Conservation (phyloP, 2,113 vertebrate genomes). For the Podarcis cretensis region DNA sequence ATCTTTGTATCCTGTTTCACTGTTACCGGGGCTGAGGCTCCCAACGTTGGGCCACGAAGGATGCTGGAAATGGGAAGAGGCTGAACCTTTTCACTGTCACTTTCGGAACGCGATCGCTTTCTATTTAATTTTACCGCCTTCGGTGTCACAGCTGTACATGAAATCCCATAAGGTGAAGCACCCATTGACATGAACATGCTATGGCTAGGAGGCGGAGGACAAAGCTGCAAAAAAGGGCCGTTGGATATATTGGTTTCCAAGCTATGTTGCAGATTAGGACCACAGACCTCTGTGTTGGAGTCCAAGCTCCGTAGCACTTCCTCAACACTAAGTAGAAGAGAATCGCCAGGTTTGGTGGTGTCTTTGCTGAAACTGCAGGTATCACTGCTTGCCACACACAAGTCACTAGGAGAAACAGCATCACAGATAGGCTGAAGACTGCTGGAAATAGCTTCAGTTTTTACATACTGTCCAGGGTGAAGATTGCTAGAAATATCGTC, state of each 20-base stretch:
- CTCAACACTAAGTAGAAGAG: slow-evolving; percentile 92
- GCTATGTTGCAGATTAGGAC: slow-evolving; percentile 78
- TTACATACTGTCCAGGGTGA: slow-evolving; percentile 84
- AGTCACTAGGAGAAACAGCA: slow-evolving; percentile 79
- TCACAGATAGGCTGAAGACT: slow-evolving; percentile 88
- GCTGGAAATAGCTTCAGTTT: slow-evolving; percentile 83
- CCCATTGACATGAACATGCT: slow-evolving; percentile 80
- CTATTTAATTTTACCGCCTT: slow-evolving; percentile 89
- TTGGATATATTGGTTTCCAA: slow-evolving; percentile 83
- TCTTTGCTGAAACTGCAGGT: slow-evolving; percentile 91
- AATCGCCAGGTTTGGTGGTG: slow-evolving; percentile 87
- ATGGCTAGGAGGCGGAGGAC: slow-evolving; percentile 84
- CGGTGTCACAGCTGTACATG: slow-evolving; percentile 81
- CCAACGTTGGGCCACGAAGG: slow-evolving; percentile 86
- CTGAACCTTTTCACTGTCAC: slow-evolving; percentile 94
- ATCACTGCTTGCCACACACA: slow-evolving; percentile 88
- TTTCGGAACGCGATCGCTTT: slow-evolving; percentile 94
- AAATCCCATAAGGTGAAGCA: slow-evolving; percentile 80
- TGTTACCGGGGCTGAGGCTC: slow-evolving; percentile 82
- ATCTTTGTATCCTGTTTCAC: slow-evolving; percentile 86
- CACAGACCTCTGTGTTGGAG: slow-evolving; percentile 81
- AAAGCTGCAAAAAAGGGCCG: slow-evolving; percentile 83
- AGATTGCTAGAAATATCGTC: slow-evolving; percentile 84
- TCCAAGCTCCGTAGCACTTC: slow-evolving; percentile 94
- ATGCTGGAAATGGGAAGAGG: slow-evolving; percentile 94